A percentile compares a stretch with the other conserved stretches of the same genome.
Conservation (phyloP, 2,113 vertebrate genomes). For the Hippocampus barbouri region DNA sequence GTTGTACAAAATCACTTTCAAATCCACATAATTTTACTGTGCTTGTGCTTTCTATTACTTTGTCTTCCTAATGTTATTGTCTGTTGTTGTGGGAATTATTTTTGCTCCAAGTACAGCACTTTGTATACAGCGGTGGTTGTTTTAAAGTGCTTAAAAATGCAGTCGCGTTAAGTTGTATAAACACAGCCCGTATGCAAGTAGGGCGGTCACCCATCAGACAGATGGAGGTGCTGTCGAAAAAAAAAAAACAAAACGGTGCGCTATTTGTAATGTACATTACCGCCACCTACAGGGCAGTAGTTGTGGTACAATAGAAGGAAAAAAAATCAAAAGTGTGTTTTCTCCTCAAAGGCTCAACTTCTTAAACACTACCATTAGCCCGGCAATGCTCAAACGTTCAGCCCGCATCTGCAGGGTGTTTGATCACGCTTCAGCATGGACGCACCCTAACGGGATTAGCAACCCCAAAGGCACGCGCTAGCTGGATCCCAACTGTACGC, state of each 20-base stretch:
- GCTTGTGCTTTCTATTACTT: too few relatives aligned
- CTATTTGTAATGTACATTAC: background rate
- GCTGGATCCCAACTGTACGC: conserved; percentile 23
- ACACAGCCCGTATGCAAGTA: too few relatives aligned
- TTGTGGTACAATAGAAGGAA: conserved; percentile 4
- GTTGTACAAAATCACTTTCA: too few relatives aligned
- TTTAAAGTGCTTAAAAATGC: too few relatives aligned
- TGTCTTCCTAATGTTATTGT: too few relatives aligned
- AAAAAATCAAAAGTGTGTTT: conserved; percentile 51
- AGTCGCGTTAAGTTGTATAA: too few relatives aligned
- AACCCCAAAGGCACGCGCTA: conserved; percentile 19
- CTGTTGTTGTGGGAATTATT: too few relatives aligned
- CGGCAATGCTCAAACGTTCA: conserved; percentile 49
- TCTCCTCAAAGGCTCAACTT: conserved; percentile 27
- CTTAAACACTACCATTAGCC: conserved; percentile 61
- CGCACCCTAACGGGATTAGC: conserved; percentile 59
- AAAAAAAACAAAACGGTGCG: background rate
- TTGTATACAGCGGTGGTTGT: too few relatives aligned
- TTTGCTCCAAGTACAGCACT: too few relatives aligned
- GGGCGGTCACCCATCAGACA: too few relatives aligned
- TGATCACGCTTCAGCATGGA: conserved; percentile 63
- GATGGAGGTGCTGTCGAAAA: too few relatives aligned
- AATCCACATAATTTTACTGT: too few relatives aligned
- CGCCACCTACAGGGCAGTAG: background rate
- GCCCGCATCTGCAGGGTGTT: conserved; percentile 54